phyloP scores from a whole-genome alignment of 2,888 invertebrate species.

The Melanostoma scalare region DNA sequence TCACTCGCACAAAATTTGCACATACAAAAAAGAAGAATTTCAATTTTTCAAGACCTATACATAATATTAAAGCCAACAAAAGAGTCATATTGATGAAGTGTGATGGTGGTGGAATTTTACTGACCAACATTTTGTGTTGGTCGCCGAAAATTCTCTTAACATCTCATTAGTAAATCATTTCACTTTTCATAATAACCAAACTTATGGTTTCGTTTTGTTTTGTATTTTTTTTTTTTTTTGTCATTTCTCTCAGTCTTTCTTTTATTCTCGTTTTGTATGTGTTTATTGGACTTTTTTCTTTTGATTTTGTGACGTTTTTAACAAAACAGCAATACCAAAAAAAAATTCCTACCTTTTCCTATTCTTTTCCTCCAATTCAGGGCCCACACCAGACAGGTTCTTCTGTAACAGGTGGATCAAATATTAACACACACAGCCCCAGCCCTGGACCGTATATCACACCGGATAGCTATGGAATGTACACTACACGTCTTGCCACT shows the following conservation, averaged over 20 bases:
- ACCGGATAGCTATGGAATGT: constrained; percentile 82
- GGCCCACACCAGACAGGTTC: constrained; percentile 79
- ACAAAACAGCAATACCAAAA: constrained; percentile 17
- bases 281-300: constrained; percentile 42
- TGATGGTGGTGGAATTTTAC: constrained; percentile 53
- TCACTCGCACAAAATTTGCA: constrained; percentile 59
- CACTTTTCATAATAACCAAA: constrained; percentile 74
- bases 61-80: constrained; percentile 4
- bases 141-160: constrained; percentile 63
- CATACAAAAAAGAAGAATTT: constrained; percentile 58
- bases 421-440: constrained; percentile 81
- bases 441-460: constrained; percentile 82
- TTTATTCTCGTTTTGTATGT: constrained; percentile 65
- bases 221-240: constrained; percentile 49
- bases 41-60: too few relatives aligned
- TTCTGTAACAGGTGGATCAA: constrained; percentile 75
- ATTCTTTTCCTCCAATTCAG: constrained; percentile 71
- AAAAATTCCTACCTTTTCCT: constrained; percentile 50
- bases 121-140: constrained; percentile 49
- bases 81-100: background rate
- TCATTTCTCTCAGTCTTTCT: constrained; percentile 32
- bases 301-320: constrained; percentile 47
- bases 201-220: constrained; percentile 40
- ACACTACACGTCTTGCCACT: constrained; percentile 80
- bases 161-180: constrained; percentile 75